These are phyloP conservation scores for Palaemon carinicauda DNA, from an alignment of 1,140 invertebrate genomes.

Conservation along the genomic window DNA sequence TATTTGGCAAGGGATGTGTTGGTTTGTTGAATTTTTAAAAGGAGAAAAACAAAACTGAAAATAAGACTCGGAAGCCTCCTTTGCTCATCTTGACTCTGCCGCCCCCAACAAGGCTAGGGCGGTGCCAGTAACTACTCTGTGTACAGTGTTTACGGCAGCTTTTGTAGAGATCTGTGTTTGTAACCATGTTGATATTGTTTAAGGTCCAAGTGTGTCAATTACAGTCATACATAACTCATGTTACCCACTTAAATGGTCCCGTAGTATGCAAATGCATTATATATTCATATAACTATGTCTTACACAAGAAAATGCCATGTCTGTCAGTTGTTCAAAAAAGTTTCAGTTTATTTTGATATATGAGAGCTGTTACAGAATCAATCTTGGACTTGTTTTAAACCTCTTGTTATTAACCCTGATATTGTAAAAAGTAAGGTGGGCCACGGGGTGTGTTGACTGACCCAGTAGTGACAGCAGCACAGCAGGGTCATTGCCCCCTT, in stretches of 20 bases:
- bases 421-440: constrained; percentile 35
- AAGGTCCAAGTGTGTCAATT: constrained; percentile 41
- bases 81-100: constrained; percentile 22
- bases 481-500: constrained; percentile 11
- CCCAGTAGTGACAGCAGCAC: constrained; percentile 24
- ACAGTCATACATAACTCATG: constrained; percentile 42
- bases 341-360: constrained; percentile 53
- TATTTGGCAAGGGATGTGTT: constrained; percentile 20
- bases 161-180: constrained; percentile 52
- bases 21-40: neutral
- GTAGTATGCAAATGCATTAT: constrained; percentile 45
- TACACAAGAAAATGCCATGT: constrained; percentile 33
- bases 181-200: constrained; percentile 52
- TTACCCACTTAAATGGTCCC: constrained; percentile 41
- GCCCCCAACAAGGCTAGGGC: constrained; percentile 17
- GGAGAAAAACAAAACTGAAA: neutral
- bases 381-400: constrained; percentile 48
- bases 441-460: constrained; percentile 30
- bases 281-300: constrained; percentile 42
- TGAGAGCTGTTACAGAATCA: constrained; percentile 48
- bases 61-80: constrained; percentile 12
- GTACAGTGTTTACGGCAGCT: constrained; percentile 42
- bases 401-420: constrained; percentile 39
- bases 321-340: constrained; percentile 43
- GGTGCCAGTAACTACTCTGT: constrained; percentile 44